Percentiles rank a stretch among this genome's conserved stretches.
These are phyloP conservation scores for Ariolimax columbianus DNA, from an alignment of 2,888 invertebrate species.

Conservation along the genomic window DNA sequence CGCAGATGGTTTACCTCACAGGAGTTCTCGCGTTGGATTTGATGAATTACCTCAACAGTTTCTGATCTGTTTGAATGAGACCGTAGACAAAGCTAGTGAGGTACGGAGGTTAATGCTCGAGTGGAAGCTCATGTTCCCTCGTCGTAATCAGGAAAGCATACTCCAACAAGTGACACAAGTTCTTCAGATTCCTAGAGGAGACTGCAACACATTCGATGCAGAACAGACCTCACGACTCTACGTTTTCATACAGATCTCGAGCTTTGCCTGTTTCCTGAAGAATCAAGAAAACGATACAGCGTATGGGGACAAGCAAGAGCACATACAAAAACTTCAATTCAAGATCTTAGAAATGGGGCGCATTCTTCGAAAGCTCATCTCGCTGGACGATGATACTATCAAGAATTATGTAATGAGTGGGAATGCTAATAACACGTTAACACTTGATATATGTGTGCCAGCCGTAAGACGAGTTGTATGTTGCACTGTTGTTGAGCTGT, in stretches of 20 bases:
- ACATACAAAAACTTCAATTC: not conserved
- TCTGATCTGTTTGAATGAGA: too few relatives aligned
- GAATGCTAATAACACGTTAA: not conserved
- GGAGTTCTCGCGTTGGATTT: too few relatives aligned
- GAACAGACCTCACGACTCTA: not conserved
- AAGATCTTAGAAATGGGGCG: not conserved
- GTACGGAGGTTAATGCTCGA: too few relatives aligned
- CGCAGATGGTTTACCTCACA: too few relatives aligned
- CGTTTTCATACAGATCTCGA: not conserved
- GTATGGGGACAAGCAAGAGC: not conserved
- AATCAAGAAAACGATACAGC: slow-evolving; percentile 10
- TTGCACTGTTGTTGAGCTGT: not conserved
- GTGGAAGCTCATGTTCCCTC: too few relatives aligned
- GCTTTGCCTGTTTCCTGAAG: not conserved
- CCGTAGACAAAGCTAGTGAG: too few relatives aligned
- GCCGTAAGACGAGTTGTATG: not conserved
- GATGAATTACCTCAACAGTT: too few relatives aligned
- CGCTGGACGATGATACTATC: not conserved
- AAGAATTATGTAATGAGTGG: not conserved
- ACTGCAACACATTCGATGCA: too few relatives aligned
- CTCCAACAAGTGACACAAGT: too few relatives aligned
- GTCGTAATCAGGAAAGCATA: too few relatives aligned
- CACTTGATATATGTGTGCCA: not conserved
- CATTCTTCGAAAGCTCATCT: not conserved
- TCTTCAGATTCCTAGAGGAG: too few relatives aligned